Conservation (phyloP, 2,888 invertebrate species). For the Lutraria lutraria region DNA sequence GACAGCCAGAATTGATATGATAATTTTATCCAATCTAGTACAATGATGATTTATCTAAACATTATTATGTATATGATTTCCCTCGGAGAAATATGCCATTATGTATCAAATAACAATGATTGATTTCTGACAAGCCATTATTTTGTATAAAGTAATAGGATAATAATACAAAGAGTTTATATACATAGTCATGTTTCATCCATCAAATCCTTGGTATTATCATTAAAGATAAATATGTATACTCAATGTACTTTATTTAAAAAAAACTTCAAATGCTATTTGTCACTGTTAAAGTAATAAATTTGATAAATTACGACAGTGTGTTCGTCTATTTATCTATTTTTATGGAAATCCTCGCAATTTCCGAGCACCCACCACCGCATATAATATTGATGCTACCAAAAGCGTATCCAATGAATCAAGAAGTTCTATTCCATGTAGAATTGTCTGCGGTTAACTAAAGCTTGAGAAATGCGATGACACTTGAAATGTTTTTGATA, state of each 20-base stretch:
- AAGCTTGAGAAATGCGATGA: no score
- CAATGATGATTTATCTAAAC: not conserved
- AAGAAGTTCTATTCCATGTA: not conserved
- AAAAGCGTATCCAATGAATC: not conserved
- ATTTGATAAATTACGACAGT: conserved; percentile 3
- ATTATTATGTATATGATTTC: not conserved
- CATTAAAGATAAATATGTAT: conserved; percentile 13
- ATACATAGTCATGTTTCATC: not conserved
- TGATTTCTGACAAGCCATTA: not conserved
- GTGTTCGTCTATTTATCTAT: not conserved
- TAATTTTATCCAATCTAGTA: no score
- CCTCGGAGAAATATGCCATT: not conserved
- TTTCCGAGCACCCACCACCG: not conserved
- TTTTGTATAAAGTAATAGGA: not conserved
- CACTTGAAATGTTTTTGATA: no score
- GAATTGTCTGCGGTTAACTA: not conserved
- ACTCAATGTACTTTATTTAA: conserved; percentile 22
- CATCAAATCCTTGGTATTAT: not conserved
- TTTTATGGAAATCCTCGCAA: not conserved
- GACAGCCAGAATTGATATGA: no score
- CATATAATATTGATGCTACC: not conserved
- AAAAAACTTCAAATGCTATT: conserved; percentile 18
- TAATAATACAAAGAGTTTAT: not conserved
- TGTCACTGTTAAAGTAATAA: conserved; percentile 31
- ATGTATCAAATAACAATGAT: not conserved